Percentiles rank a stretch among this genome's conserved stretches.
These are phyloP conservation scores for Drosophila nikananu DNA, from an alignment of 1,140 invertebrate species.

Conservation along the genomic window DNA sequence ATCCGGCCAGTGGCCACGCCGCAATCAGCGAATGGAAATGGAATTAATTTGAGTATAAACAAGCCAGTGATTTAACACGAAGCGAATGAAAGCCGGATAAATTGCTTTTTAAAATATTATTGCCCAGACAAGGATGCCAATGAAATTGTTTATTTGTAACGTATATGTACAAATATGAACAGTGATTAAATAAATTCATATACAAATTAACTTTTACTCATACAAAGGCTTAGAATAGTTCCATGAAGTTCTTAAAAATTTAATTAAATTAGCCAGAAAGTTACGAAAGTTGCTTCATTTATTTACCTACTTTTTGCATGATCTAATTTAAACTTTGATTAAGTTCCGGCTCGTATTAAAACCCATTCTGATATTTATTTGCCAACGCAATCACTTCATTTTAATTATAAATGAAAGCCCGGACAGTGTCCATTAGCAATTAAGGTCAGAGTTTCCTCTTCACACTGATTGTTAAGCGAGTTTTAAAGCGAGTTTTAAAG, in stretches of 20 bases:
- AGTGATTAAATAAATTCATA: background rate
- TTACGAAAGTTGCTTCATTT: background rate
- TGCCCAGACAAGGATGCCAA: conserved; percentile 1
- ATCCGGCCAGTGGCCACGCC: conserved; percentile 3
- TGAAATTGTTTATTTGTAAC: conserved; percentile 9
- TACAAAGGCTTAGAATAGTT: background rate
- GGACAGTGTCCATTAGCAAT: conserved; percentile 22
- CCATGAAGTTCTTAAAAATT: background rate
- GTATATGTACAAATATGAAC: too few species aligned
- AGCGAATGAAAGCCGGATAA: conserved; percentile 8
- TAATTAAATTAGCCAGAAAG: background rate
- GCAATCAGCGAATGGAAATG: conserved; percentile 44
- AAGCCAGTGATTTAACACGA: conserved; percentile 35
- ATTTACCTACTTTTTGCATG: background rate
- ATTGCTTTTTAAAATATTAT: conserved; percentile 44
- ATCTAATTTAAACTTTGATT: background rate
- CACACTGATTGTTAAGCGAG: background rate
- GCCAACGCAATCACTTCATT: conserved; percentile 1
- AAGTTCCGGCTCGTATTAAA: background rate
- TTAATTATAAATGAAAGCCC: conserved; percentile 18
- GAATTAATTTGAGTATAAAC: conserved; percentile 52
- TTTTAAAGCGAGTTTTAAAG: conserved; percentile 29
- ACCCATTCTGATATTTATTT: background rate
- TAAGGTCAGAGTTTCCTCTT: background rate
- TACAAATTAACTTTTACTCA: too few species aligned